These are phyloP conservation scores for Palythoa caribaeorum DNA, from an alignment of 92 coral and sea anemone genomes.

Conservation along the genomic window DNA sequence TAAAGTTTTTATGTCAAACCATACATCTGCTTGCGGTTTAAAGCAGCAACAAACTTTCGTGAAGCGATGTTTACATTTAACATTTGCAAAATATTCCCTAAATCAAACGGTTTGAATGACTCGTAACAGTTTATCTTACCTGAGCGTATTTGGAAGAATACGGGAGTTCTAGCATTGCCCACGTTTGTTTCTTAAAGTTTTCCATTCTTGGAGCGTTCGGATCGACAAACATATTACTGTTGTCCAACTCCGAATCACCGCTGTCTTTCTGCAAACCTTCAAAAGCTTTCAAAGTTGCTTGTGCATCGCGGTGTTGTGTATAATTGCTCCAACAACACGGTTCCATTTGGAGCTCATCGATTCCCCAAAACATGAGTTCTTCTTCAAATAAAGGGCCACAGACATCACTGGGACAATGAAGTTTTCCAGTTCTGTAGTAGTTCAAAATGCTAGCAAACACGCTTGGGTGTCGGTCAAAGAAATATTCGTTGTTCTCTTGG, in stretches of 20 bases:
- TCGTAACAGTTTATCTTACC: slow-evolving; percentile 61
- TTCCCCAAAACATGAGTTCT: slow-evolving; percentile 97
- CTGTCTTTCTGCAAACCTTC: slow-evolving; percentile 88
- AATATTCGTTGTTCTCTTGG: slow-evolving; percentile 90
- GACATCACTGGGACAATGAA: slow-evolving; percentile 97
- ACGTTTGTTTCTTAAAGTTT: slow-evolving; percentile 67
- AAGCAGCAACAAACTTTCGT: slow-evolving; percentile 35
- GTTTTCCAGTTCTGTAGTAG: slow-evolving; percentile 98
- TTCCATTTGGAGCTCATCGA: slow-evolving; percentile 98
- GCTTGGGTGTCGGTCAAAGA: slow-evolving; percentile 98
- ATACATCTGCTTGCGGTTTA: slow-evolving; percentile 26
- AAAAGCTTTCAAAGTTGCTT: slow-evolving; percentile 92
- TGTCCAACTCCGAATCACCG: slow-evolving; percentile 84
- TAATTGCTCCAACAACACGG: slow-evolving; percentile 99
- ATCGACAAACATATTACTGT: slow-evolving; percentile 65
- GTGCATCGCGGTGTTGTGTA: slow-evolving; percentile 97
- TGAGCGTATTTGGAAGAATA: slow-evolving; percentile 98
- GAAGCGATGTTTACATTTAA: slow-evolving; percentile 12
- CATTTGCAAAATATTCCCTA: slow-evolving; percentile 31
- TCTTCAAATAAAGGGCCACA: slow-evolving; percentile 99
- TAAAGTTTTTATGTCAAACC: slow-evolving; percentile 6
- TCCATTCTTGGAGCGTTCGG: slow-evolving; percentile 44
- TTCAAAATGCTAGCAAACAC: slow-evolving; percentile 89
- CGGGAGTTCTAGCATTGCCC: slow-evolving; percentile 96
- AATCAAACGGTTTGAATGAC: slow-evolving; percentile 1